Conservation (phyloP, 2,797 vertebrate species). For the Gymnopithys bicolor region DNA sequence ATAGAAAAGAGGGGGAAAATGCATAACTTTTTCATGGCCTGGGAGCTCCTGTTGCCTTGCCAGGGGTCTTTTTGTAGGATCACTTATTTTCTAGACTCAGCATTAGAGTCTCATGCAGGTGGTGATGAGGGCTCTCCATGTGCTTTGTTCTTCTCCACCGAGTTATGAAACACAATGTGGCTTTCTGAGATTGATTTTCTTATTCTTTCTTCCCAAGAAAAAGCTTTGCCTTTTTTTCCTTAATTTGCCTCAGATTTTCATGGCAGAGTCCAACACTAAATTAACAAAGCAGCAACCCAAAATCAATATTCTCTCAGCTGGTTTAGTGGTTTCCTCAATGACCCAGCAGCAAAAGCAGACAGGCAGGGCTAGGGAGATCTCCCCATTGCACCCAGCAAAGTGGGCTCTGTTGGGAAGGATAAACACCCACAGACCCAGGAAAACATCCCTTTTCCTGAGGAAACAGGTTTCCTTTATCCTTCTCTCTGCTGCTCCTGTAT, state of each 20-base stretch:
- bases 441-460: not conserved
- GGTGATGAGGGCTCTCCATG: not conserved
- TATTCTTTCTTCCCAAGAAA: not conserved
- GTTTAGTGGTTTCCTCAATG: constrained; percentile 14
- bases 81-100: not conserved
- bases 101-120: not conserved
- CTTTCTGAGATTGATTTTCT: not conserved
- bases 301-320: not conserved
- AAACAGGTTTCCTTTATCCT: not conserved
- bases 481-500: accelerated
- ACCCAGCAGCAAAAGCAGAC: not conserved
- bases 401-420: not conserved
- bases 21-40: not conserved
- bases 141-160: not conserved
- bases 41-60: not conserved
- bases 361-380: not conserved
- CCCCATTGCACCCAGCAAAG: not conserved
- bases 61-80: not conserved
- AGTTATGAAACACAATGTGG: not conserved
- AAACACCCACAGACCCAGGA: not conserved
- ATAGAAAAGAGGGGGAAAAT: not conserved
- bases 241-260: constrained; percentile 50
- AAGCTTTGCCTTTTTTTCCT: not conserved
- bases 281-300: not conserved
- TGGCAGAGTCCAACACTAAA: not conserved